These are phyloP conservation scores for Pygocentrus nattereri DNA, from an alignment of 2,797 vertebrate species.

Conservation along the genomic window DNA sequence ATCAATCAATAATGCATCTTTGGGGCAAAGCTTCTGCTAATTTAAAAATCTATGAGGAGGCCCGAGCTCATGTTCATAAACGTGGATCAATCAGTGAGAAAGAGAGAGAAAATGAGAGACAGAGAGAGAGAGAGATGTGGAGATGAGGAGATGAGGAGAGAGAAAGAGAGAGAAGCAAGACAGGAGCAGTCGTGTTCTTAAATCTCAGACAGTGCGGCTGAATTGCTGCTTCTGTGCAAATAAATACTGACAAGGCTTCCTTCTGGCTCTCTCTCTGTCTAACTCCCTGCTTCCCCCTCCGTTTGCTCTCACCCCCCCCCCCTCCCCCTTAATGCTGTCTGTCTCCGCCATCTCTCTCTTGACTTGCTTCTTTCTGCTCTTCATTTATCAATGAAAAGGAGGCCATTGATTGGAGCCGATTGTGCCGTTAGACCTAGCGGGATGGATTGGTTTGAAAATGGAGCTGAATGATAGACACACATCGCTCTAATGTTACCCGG, in stretches of 20 bases:
- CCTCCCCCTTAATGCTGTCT: constrained; percentile 15
- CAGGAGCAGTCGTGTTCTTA: constrained; percentile 47
- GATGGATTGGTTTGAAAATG: constrained; percentile 63
- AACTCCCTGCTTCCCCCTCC: constrained; percentile 14
- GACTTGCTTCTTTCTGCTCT: constrained; percentile 40
- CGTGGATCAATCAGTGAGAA: constrained; percentile 77
- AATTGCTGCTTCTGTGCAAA: constrained; percentile 63
- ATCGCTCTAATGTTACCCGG: constrained; percentile 16
- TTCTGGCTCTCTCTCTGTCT: constrained; percentile 46
- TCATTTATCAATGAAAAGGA: constrained; percentile 69
- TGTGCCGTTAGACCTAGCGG: constrained; percentile 62
- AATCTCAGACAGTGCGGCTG: constrained; percentile 56
- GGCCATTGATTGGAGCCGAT: constrained; percentile 67
- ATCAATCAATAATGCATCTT: constrained; percentile 88
- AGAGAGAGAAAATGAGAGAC: constrained; percentile 37
- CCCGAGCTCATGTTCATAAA: constrained; percentile 81
- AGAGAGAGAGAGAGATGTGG: neutral
- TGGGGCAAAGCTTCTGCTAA: constrained; percentile 86
- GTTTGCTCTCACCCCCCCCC: constrained; percentile 5
- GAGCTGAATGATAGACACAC: constrained; percentile 68
- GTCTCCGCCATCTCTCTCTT: constrained; percentile 22
- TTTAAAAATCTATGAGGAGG: constrained; percentile 87
- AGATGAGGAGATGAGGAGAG: constrained; percentile 36
- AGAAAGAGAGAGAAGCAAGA: constrained; percentile 42
- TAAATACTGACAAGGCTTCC: constrained; percentile 70